Conservation (phyloP, 2,888 invertebrate genomes). For the Rhodophaea formosa region DNA sequence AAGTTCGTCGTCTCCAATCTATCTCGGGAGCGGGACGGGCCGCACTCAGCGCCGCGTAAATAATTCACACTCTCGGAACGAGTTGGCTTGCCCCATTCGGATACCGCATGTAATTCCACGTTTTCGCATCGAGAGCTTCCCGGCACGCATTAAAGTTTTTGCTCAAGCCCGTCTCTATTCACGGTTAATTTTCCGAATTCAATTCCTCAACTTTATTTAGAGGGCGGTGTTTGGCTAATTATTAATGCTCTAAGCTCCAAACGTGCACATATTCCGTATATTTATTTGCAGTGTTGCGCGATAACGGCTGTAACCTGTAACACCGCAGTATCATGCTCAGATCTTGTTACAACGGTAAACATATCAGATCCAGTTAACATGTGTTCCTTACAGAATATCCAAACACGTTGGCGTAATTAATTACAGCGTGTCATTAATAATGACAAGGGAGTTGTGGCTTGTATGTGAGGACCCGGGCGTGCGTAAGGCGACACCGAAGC, state of each 20-base stretch:
- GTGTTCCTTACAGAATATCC: slow-evolving; percentile 56
- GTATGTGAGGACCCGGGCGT: slow-evolving; percentile 35
- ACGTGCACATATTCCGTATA: slow-evolving; percentile 57
- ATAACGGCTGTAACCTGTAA: slow-evolving; percentile 45
- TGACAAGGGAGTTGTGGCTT: slow-evolving; percentile 50
- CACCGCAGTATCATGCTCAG: slow-evolving; percentile 42
- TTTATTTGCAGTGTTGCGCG: slow-evolving; percentile 50
- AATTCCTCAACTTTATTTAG: slow-evolving; percentile 64
- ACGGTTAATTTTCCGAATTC: slow-evolving; percentile 69
- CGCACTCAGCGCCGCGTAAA: slow-evolving; percentile 61
- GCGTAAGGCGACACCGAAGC: slow-evolving; percentile 45
- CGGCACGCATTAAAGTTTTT: slow-evolving; percentile 72
- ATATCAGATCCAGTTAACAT: slow-evolving; percentile 60
- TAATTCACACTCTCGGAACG: slow-evolving; percentile 63
- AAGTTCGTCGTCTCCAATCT: slow-evolving; percentile 49
- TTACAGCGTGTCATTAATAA: slow-evolving; percentile 62
- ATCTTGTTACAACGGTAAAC: slow-evolving; percentile 43
- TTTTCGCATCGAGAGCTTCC: slow-evolving; percentile 62
- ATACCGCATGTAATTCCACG: slow-evolving; percentile 66
- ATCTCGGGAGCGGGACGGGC: slow-evolving; percentile 39
- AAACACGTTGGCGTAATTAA: slow-evolving; percentile 59
- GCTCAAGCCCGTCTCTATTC: slow-evolving; percentile 53
- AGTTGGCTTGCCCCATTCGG: slow-evolving; percentile 53
- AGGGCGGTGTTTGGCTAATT: slow-evolving; percentile 59
- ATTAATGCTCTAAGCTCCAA: slow-evolving; percentile 59